Conservation (phyloP, 2,888 invertebrate species). For the Oligia fasciuncula region DNA sequence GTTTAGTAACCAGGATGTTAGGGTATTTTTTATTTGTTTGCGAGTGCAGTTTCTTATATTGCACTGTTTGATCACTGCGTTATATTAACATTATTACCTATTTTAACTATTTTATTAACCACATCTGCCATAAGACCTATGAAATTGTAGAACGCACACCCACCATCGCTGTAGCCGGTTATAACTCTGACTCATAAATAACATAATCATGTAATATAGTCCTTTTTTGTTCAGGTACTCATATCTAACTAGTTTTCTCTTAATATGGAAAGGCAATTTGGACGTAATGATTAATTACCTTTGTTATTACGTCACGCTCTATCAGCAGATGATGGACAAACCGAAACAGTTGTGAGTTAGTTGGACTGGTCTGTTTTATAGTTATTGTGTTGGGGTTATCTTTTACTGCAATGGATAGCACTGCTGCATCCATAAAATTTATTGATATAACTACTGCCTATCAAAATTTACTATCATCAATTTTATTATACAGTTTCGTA, state of each 20-base stretch:
- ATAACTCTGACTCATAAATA: conserved; percentile 46
- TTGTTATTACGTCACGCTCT: conserved; percentile 6
- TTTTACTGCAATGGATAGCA: background rate
- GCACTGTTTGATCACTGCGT: too few relatives aligned
- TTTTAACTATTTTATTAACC: background rate
- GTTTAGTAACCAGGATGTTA: too few relatives aligned
- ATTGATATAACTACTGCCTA: background rate
- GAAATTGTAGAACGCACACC: conserved; percentile 28
- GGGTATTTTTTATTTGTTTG: too few relatives aligned
- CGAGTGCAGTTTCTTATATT: too few relatives aligned
- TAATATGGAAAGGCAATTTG: conserved; percentile 3
- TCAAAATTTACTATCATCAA: background rate
- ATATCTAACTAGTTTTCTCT: conserved; percentile 38
- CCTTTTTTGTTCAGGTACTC: conserved; percentile 39
- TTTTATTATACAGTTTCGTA: too few relatives aligned
- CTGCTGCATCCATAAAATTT: background rate
- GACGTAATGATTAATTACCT: conserved; percentile 32
- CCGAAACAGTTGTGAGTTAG: background rate
- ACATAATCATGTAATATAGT: conserved; percentile 22
- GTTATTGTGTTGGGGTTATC: background rate
- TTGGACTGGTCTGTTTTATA: background rate
- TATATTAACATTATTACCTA: background rate
- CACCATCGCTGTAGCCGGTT: conserved; percentile 37
- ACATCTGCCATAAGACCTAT: conserved; percentile 7
- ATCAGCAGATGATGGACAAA: background rate